Conservation (phyloP, 2,113 vertebrate species). For the Mystacornis crossleyi region DNA sequence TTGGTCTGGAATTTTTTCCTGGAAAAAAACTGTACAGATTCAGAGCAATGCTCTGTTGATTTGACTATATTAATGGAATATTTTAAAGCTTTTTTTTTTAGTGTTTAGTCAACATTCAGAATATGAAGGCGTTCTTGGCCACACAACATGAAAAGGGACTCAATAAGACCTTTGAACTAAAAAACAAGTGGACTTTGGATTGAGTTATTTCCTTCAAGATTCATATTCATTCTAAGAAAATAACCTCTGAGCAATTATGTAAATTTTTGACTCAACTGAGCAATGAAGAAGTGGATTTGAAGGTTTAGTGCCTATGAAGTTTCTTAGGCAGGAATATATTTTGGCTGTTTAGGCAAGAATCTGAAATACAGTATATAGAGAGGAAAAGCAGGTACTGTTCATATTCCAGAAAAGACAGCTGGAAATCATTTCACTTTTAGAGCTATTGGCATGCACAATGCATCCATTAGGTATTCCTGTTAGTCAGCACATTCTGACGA, state of each 20-base stretch:
- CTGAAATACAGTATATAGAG: background rate
- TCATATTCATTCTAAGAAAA: conserved; percentile 10
- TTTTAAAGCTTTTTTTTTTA: background rate
- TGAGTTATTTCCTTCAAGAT: background rate
- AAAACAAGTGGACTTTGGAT: background rate
- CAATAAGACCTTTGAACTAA: conserved; percentile 8
- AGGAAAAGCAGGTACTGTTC: conserved; percentile 41
- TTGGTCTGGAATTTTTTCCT: background rate
- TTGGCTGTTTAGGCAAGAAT: background rate
- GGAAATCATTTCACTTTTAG: conserved; percentile 33
- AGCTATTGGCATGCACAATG: background rate
- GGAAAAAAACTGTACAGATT: background rate
- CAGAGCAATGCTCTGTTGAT: background rate
- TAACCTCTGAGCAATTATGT: background rate
- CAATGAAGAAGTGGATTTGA: background rate
- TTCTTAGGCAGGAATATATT: background rate
- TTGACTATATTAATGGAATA: background rate
- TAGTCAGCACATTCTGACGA: conserved; percentile 53
- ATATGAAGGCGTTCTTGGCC: background rate
- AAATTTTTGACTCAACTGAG: background rate
- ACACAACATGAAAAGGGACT: background rate
- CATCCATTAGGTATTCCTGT: conserved; percentile 31
- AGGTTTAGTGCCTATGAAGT: background rate
- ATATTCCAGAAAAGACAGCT: conserved; percentile 42
- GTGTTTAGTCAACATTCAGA: background rate